Evolutionary conservation across 2,113 vertebrate genomes (phyloP), one percentile per base, ranked within the genome.

Genomic region (Xyliphius kryptos): DNA sequence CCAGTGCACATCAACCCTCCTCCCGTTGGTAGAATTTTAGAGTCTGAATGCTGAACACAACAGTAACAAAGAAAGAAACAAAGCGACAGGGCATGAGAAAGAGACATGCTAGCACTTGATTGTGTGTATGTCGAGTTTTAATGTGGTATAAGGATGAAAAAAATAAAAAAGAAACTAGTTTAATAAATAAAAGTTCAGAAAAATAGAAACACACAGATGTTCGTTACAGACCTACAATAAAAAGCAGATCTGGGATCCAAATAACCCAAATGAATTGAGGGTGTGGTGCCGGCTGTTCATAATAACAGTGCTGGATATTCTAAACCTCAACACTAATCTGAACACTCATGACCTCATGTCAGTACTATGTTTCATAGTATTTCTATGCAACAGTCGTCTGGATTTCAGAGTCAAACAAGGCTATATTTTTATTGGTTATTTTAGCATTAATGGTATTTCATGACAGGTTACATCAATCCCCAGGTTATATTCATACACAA

Each of bases 251-350:
- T 9, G 14, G 13, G 3, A 40, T 56, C 19, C n/a, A 56, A 20
- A 3, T 17, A 1, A 41, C n/a, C n/a, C 36, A 14, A 12, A 19
- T 43, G 55, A 57, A 43, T 43, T n/a, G 37, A 57, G 55, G 55
- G 55, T 22, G 55, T 57, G 55, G 55, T 9, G n/a, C n/a, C 9
- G 38, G 12, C 37, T n/a, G 38, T 3, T 43, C 38, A 41, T 43
- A 43, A 43, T 5, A 57, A 43, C 55, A 57, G 16, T 11, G 10
- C 38, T 43, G 55, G 38, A 43, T 43, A 57, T 57, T 43, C 55
- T 22, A 22, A 37, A 57, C 55, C 55, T 57, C 37, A 43, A 57
- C 54, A 56, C 37, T 43, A 43, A 43, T 57, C 55, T n/a, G 12
- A n/a, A n/a, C n/a, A n/a, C n/a, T n/a, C n/a, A n/a, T 43, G 55